These are phyloP conservation scores for Sarcophaga rosellei DNA, from an alignment of 2,888 invertebrate species.

Conservation along the genomic window DNA sequence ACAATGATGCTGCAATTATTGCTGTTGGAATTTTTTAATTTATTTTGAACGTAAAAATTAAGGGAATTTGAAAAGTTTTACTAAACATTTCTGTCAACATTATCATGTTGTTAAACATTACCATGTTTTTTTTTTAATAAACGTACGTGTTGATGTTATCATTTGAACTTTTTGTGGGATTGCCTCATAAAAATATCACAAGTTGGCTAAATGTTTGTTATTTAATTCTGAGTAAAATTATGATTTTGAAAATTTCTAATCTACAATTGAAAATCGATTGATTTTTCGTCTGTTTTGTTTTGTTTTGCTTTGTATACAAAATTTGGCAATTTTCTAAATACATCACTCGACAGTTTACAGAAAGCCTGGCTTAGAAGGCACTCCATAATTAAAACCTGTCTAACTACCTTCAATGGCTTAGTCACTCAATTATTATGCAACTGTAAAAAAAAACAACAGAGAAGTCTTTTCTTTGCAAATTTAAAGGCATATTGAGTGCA, in stretches of 20 bases:
- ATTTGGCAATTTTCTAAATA: no score
- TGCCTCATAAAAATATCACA: neutral
- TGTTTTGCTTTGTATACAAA: no score
- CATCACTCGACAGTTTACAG: no score
- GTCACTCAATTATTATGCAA: slow-evolving; percentile 50
- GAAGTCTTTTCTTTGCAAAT: neutral
- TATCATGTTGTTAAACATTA: no score
- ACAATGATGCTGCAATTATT: slow-evolving; percentile 6
- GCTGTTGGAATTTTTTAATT: neutral
- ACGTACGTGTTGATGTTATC: neutral
- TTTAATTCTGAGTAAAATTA: neutral
- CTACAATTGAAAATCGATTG: no score
- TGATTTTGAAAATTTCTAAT: neutral
- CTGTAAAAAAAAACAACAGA: neutral
- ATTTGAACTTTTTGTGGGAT: neutral
- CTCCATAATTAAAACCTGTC: slow-evolving; percentile 30
- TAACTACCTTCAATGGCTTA: slow-evolving; percentile 1
- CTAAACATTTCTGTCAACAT: slow-evolving; percentile 34
- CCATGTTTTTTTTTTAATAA: neutral
- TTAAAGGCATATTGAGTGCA: slow-evolving; percentile 20
- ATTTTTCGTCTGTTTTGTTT: no score
- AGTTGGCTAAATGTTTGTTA: neutral
- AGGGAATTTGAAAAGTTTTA: neutral
- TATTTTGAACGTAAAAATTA: neutral
- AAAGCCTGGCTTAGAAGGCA: no score